phyloP scores from a whole-genome alignment of 1,140 invertebrate species.

The Drosophila nasuta region DNA sequence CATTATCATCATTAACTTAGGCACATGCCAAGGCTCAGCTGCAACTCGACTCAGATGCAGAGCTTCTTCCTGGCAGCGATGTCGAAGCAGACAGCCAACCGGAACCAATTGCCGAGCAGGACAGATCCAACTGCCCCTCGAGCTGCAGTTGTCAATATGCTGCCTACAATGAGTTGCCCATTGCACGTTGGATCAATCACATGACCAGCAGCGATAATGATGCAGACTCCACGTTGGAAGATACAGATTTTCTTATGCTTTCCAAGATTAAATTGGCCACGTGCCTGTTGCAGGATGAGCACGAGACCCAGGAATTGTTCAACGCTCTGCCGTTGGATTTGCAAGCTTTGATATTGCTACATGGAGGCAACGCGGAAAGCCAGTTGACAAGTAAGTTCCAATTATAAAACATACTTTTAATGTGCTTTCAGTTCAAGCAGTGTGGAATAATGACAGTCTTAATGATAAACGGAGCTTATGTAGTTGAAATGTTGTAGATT shows the following conservation, averaged over 20 bases:
- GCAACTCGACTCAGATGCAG: not conserved
- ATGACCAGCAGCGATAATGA: slow-evolving; percentile 46
- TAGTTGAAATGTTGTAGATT: too few relatives aligned
- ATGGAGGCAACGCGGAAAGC: slow-evolving; percentile 85
- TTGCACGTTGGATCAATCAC: slow-evolving; percentile 85
- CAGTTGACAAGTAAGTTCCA: slow-evolving; percentile 61
- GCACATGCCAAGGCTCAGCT: slow-evolving; percentile 7
- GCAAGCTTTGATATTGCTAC: slow-evolving; percentile 86
- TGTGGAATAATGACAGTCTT: not conserved
- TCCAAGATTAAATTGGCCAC: slow-evolving; percentile 86
- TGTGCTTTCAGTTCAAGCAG: not conserved
- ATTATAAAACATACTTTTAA: not conserved
- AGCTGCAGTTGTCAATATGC: slow-evolving; percentile 85
- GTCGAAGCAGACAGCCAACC: not conserved
- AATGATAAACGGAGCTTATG: not conserved
- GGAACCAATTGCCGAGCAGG: slow-evolving; percentile 24
- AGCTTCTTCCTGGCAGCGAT: not conserved
- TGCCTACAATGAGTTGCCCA: slow-evolving; percentile 85
- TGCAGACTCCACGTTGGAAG: slow-evolving; percentile 22
- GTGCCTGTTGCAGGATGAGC: slow-evolving; percentile 86
- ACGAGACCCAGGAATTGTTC: slow-evolving; percentile 85
- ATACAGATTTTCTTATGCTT: slow-evolving; percentile 67
- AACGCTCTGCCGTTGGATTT: slow-evolving; percentile 86
- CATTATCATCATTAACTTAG: not conserved
- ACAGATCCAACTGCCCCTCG: slow-evolving; percentile 81